Conservation (phyloP, 2,888 invertebrate species). For the Conchocele bisecta region DNA sequence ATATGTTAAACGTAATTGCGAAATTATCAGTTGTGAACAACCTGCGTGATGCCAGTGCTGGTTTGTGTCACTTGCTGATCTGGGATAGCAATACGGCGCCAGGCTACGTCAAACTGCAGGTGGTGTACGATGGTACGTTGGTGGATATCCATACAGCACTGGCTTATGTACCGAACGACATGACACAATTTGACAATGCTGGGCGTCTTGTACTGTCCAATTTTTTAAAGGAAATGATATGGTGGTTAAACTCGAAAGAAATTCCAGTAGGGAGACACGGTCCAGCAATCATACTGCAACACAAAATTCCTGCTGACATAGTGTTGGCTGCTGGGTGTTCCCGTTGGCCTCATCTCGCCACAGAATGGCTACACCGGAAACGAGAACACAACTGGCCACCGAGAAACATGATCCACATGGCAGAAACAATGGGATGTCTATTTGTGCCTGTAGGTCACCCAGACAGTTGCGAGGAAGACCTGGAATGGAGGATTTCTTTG, state of each 20-base stretch:
- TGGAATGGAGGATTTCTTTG: conserved; percentile 29
- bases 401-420: conserved; percentile 1
- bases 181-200: too few relatives aligned
- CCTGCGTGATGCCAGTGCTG: too few relatives aligned
- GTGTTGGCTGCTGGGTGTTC: too few relatives aligned
- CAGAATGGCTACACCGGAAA: conserved; percentile 8
- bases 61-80: not conserved
- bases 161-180: too few relatives aligned
- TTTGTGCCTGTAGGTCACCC: conserved; percentile 29
- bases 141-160: too few relatives aligned
- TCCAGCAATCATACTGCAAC: too few relatives aligned
- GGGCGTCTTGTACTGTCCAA: too few relatives aligned
- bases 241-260: not conserved
- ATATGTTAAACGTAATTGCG: not conserved
- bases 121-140: not conserved
- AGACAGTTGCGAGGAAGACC: not conserved
- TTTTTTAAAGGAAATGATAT: too few relatives aligned
- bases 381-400: conserved; percentile 12
- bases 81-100: not conserved
- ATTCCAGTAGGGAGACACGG: not conserved
- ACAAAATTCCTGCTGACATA: too few relatives aligned
- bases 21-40: not conserved
- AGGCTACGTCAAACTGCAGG: not conserved
- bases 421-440: conserved; percentile 22
- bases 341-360: conserved; percentile 19